phyloP scores from a whole-genome alignment of 2,888 invertebrate genomes.

The Cephus pulcher region DNA sequence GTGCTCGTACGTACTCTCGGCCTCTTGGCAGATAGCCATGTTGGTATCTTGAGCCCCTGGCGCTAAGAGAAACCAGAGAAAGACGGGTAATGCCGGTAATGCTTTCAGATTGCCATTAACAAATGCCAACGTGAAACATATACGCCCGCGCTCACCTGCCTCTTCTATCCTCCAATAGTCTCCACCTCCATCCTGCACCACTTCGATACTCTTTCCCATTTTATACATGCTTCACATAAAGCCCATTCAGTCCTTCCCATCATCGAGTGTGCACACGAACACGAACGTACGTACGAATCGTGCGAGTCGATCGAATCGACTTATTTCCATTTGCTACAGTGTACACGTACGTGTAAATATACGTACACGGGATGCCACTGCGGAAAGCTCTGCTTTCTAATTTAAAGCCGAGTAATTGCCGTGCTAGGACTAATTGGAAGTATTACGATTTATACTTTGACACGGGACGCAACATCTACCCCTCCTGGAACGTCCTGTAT shows the following conservation, averaged over 20 bases:
- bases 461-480: constrained; percentile 32
- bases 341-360: background rate
- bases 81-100: constrained; percentile 51
- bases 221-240: background rate
- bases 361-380: background rate
- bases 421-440: constrained; percentile 47
- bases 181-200: background rate
- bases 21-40: constrained; percentile 9
- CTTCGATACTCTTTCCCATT: background rate
- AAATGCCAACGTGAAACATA: constrained; percentile 51
- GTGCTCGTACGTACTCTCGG: constrained; percentile 33
- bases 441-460: constrained; percentile 33
- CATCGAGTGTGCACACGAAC: background rate
- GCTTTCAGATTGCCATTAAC: constrained; percentile 57
- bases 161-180: constrained; percentile 15
- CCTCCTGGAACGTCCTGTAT: constrained; percentile 1
- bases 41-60: constrained; percentile 55
- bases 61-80: constrained; percentile 44
- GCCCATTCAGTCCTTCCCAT: background rate
- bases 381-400: constrained; percentile 31
- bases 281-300: background rate
- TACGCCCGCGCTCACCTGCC: constrained; percentile 48
- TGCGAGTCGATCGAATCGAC: background rate
- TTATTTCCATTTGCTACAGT: background rate
- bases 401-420: constrained; percentile 40